Evolutionary conservation across 2,797 vertebrate species (phyloP).

Genomic region (Sylvilagus floridanus): DNA sequence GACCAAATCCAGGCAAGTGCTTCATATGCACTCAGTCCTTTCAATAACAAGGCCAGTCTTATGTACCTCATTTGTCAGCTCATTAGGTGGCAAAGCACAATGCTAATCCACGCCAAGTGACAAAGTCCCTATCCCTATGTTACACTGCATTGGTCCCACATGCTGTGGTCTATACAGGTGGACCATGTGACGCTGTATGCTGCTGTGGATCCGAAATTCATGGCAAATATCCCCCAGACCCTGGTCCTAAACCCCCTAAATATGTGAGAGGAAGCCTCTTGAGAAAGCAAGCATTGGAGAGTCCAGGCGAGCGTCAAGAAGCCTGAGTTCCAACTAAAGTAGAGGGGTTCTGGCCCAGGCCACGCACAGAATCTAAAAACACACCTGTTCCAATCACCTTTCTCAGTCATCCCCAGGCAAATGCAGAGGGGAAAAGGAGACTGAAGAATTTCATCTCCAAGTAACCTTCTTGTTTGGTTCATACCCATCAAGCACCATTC

Average conservation of each 20-base stretch:
- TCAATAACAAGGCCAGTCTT: background rate
- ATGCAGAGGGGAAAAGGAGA: background rate
- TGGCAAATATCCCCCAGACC: background rate
- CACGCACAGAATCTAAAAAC: background rate
- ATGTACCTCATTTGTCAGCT: background rate
- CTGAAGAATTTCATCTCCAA: background rate
- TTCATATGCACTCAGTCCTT: background rate
- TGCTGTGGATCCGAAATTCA: background rate
- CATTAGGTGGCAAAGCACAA: background rate
- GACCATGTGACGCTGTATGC: background rate
- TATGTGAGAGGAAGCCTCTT: background rate
- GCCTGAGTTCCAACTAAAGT: background rate
- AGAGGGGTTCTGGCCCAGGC: background rate
- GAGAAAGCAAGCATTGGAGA: background rate
- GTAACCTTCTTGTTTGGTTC: background rate
- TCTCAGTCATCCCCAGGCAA: background rate
- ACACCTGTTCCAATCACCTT: background rate
- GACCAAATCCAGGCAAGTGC: background rate
- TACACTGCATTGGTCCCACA: background rate
- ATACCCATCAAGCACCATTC: background rate
- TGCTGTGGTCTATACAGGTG: background rate
- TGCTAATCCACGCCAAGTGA: background rate
- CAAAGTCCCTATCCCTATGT: background rate
- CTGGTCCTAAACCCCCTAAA: background rate
- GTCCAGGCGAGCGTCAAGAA: background rate